These are phyloP conservation scores for Gallinago paraguaiae DNA, from an alignment of 2,113 vertebrate species.

Conservation along the genomic window DNA sequence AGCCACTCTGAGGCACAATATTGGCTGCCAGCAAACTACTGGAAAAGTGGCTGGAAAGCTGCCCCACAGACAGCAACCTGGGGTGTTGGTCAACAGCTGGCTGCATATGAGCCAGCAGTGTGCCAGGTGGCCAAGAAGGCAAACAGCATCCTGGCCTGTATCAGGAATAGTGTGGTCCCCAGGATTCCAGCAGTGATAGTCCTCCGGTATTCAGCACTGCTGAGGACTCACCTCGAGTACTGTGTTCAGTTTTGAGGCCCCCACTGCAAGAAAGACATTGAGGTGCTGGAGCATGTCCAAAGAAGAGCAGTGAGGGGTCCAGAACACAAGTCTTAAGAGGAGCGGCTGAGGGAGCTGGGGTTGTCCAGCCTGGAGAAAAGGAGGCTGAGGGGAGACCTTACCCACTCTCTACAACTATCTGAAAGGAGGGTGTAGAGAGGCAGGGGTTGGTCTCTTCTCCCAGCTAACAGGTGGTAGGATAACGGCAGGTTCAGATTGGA, in stretches of 20 bases:
- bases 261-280: not conserved
- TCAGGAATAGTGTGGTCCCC: not conserved
- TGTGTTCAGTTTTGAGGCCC: not conserved
- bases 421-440: not conserved
- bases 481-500: not conserved
- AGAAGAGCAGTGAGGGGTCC: not conserved
- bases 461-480: not conserved
- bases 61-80: accelerated
- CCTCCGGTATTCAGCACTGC: accelerated
- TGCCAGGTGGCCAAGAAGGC: not conserved
- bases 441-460: not conserved
- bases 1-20: not conserved
- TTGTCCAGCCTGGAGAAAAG: not conserved
- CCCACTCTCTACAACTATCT: accelerated
- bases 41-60: not conserved
- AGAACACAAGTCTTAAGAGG: not conserved
- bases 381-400: not conserved
- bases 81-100: accelerated
- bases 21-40: not conserved
- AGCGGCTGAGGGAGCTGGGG: not conserved
- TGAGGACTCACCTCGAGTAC: not conserved
- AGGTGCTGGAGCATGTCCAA: accelerated
- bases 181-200: accelerated
- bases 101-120: not conserved
- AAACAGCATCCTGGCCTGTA: not conserved